These are phyloP conservation scores for Venustoraphidia nigricollis DNA, from an alignment of 2,888 invertebrate genomes.

Conservation along the genomic window DNA sequence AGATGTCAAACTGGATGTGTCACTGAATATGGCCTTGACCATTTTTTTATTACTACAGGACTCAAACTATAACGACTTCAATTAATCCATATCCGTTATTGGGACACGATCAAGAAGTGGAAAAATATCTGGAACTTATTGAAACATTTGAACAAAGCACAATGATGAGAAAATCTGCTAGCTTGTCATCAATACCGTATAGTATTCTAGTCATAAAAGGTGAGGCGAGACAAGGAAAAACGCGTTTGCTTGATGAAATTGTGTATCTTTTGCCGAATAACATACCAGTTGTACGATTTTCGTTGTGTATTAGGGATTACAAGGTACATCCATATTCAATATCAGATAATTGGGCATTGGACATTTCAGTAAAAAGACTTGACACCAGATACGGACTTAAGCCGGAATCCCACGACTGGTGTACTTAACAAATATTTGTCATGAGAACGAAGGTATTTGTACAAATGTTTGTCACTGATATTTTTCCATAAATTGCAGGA, in stretches of 20 bases:
- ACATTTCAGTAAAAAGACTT: not conserved
- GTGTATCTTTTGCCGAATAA: slow-evolving; percentile 27
- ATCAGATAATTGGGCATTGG: not conserved
- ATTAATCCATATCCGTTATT: slow-evolving; percentile 8
- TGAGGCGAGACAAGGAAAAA: slow-evolving; percentile 41
- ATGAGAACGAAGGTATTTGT: too few relatives aligned
- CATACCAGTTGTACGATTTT: slow-evolving; percentile 23
- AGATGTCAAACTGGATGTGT: too few relatives aligned
- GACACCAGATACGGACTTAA: not conserved
- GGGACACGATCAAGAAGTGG: slow-evolving; percentile 23
- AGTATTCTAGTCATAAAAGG: slow-evolving; percentile 29
- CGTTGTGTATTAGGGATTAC: slow-evolving; percentile 21
- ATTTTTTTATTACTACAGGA: too few relatives aligned
- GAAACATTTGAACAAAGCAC: too few relatives aligned
- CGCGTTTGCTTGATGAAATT: slow-evolving; percentile 41
- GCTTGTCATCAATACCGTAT: too few relatives aligned
- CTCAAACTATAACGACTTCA: not conserved
- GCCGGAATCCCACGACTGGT: too few relatives aligned
- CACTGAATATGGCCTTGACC: too few relatives aligned
- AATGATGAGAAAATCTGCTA: too few relatives aligned
- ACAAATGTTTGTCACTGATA: too few relatives aligned
- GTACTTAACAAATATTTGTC: too few relatives aligned
- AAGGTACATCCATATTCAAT: slow-evolving; percentile 20
- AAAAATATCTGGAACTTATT: slow-evolving; percentile 17
- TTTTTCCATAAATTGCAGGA: too few relatives aligned